Base-by-base conservation (phyloP, 1,140 invertebrate species). In the Mactra quadrangularis region DNA sequence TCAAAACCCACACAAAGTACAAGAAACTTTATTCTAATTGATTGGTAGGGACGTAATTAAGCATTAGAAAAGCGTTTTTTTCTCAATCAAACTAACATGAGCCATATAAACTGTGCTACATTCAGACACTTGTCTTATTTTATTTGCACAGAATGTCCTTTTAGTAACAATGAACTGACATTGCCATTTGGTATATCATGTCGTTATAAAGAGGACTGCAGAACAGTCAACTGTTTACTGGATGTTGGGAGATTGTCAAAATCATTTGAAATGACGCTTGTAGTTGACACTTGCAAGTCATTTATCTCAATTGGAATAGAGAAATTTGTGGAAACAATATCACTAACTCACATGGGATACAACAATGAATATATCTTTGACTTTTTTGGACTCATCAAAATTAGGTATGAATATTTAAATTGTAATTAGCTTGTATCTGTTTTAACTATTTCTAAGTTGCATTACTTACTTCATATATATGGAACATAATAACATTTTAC, bases 321-420 rank as follows among this genome's bases (percentile, higher is more conserved):
- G 31, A 38, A 60, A 25, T 33, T 47, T 13, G 62, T 45, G 6
- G 6, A 35, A 33, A 41, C 19, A 35, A 47, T 55, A 15, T 41
- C 53, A 4, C 41, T 83, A 0, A 29, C 76, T n/a, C 52, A 70
- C 25, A 76, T 77, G 29, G n/a, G 33, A 22, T 83, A 31, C 27
- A 74, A 74, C 25, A 27, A 17, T 0, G 47, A 35, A 41, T 9
- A 78, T 31, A 50, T 17, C 0, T 50, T 78, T 22, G 35, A 59
- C 25, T 45, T 78, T 31, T 68, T 38, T 68, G 75, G 75, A 38
- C 27, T 78, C 0, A 4, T 78, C 7, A 78, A 19, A 41, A 22
- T 78, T 25, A 68, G 50, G 75, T 78, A 62, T 41, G 15, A 41
- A 15, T 41, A n/a, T n/a, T n/a, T n/a, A n/a, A n/a, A n/a, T n/a